Conservation (phyloP, 2,888 invertebrate genomes). For the Nycteola revayana region DNA sequence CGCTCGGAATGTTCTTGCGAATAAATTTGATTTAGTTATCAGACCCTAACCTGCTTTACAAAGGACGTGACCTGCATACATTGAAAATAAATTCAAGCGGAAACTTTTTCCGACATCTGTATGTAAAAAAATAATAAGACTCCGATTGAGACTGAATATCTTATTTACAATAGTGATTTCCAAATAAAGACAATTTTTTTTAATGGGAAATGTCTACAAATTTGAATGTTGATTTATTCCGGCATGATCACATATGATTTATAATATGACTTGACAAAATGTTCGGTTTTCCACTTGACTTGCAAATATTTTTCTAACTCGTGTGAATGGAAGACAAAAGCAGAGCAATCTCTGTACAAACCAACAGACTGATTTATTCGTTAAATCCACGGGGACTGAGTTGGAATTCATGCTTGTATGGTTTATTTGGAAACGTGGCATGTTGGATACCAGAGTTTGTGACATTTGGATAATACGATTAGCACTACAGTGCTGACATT, state of each 20-base stretch:
- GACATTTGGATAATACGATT: conserved; percentile 17
- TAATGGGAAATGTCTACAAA: too few relatives aligned
- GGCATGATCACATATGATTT: conserved; percentile 20
- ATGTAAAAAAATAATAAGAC: conserved; percentile 24
- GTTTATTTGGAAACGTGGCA: conserved; percentile 8
- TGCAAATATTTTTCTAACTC: conserved; percentile 18
- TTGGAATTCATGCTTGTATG: conserved; percentile 16
- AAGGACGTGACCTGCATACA: conserved; percentile 58
- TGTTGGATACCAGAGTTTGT: conserved; percentile 11
- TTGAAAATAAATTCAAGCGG: conserved; percentile 38
- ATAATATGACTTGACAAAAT: conserved; percentile 17
- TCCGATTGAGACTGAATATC: conserved; percentile 14
- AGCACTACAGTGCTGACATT: conserved; percentile 7
- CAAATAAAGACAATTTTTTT: too few relatives aligned
- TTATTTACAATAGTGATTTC: too few relatives aligned
- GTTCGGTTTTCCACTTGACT: conserved; percentile 18
- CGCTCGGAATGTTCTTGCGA: conserved; percentile 42
- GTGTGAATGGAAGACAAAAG: conserved; percentile 17
- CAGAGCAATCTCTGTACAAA: conserved; percentile 20
- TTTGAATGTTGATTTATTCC: too few relatives aligned
- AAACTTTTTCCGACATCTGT: conserved; percentile 21
- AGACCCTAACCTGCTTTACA: conserved; percentile 54
- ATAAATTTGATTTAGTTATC: conserved; percentile 70
- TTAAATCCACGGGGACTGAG: conserved; percentile 13
- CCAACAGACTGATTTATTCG: conserved; percentile 28